Evolutionary conservation across 2,113 vertebrate species (phyloP), one percentile per base, ranked within the genome.

Genomic region (Tonatia bakeri): DNA sequence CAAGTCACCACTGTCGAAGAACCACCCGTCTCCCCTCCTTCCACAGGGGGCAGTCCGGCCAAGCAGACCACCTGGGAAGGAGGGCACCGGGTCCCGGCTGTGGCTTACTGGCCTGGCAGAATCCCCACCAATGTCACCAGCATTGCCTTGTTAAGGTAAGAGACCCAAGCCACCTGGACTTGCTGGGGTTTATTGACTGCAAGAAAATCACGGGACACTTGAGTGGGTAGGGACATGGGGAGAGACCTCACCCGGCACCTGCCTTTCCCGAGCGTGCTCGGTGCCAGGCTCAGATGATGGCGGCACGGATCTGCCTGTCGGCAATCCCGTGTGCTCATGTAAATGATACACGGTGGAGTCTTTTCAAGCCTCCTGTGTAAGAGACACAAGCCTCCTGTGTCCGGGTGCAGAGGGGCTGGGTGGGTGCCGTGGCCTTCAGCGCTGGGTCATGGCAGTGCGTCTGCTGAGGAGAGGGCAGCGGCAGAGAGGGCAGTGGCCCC

Each of bases 61-160:
- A 99, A 99, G 97, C 98, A 91, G 94, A 99, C 99, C 0, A 99
- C 99, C 0, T 99, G 99, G 99, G 99, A 99, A 98, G 99, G 99
- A 43, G 99, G 99, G 24, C 99, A 99, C 97, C 98, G 99, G 1
- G 98, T 99, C 67, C 99, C 99, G 0, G 99, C 99, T 0, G 90
- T 99, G 94, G 99, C 95, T 1, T 99, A 99, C 86, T 99, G 99
- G 99, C 99, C 99, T 0, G 98, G 98, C 54, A 99, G 8, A 54
- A 96, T 99, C 91, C 98, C 99, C 38, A 97, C 97, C 85, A 98
- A 99, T 80, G 97, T 97, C 85, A 99, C 98, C 4, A 99, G 98
- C 97, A 80, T 12, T 0, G 98, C 99, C 33, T 91, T 99, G 93
- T 98, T 99, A 96, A 99, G 99, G 99, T 99, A 97, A 0, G 96